Conservation (phyloP, 2,113 vertebrate genomes). For the Melospiza melodia region DNA sequence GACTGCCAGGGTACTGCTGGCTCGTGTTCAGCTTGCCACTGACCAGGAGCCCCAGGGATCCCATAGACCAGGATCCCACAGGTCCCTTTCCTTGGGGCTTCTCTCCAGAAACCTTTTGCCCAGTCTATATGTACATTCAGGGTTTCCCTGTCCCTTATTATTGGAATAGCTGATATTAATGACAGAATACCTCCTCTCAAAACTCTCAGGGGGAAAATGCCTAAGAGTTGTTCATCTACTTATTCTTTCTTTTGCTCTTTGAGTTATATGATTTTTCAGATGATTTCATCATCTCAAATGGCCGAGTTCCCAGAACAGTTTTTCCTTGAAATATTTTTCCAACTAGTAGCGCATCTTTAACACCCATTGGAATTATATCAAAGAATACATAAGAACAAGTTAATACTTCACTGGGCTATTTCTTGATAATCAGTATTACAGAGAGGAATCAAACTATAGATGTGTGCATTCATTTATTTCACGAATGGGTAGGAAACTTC, state of each 20-base stretch:
- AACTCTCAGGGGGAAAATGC: background rate
- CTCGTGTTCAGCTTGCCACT: rapidly evolving
- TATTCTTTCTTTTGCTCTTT: background rate
- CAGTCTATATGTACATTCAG: background rate
- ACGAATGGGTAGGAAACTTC: background rate
- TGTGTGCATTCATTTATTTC: background rate
- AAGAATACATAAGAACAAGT: background rate
- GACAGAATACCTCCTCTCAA: background rate
- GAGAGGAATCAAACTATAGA: background rate
- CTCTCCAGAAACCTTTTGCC: background rate
- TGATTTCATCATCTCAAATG: background rate
- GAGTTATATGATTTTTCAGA: background rate
- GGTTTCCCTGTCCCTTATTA: background rate
- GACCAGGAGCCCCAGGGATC: rapidly evolving
- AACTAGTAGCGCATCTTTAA: background rate
- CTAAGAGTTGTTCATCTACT: background rate
- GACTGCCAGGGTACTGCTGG: background rate
- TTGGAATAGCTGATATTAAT: background rate
- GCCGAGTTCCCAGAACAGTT: background rate
- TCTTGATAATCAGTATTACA: background rate
- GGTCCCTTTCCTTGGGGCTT: background rate
- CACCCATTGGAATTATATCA: background rate
- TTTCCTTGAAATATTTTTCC: background rate
- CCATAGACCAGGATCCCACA: background rate
- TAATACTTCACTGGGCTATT: background rate